Evolutionary conservation across 2,888 invertebrate genomes (phyloP).

Genomic region (Agrochola circellaris): DNA sequence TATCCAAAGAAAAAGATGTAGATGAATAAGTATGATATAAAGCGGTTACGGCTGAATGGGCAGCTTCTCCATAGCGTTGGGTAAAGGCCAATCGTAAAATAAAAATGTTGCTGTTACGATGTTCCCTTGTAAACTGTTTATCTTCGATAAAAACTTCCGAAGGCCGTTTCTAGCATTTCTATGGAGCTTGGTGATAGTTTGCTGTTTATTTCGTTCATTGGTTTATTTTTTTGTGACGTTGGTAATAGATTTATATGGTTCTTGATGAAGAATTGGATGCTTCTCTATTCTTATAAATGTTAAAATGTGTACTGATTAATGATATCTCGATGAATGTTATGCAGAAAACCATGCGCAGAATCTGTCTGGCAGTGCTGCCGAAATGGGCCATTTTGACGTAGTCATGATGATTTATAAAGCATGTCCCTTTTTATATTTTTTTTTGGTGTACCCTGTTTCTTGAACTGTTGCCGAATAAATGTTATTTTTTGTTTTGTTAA

Average conservation of each 20-base stretch:
- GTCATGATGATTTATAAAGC: neutral
- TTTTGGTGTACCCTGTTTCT: too few species aligned
- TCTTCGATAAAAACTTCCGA: slow-evolving; percentile 64
- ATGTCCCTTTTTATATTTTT: too few species aligned
- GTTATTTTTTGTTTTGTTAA: too few species aligned
- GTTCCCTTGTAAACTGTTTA: slow-evolving; percentile 63
- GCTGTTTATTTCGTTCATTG: slow-evolving; percentile 26
- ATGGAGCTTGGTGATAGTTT: slow-evolving; percentile 34
- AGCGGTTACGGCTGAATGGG: slow-evolving; percentile 53
- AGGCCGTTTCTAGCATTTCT: slow-evolving; percentile 46
- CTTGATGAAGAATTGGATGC: neutral
- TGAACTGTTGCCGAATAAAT: too few species aligned
- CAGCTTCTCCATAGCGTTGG: slow-evolving; percentile 32
- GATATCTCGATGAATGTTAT: neutral
- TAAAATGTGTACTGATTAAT: neutral
- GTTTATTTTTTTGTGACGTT: slow-evolving; percentile 17
- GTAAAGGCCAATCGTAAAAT: slow-evolving; percentile 59
- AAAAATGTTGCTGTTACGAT: slow-evolving; percentile 55
- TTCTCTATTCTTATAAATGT: neutral
- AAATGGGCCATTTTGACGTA: too few species aligned
- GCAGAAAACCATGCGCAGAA: neutral
- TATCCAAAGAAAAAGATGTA: slow-evolving; percentile 11
- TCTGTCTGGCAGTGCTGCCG: neutral
- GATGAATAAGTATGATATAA: slow-evolving; percentile 40
- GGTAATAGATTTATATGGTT: slow-evolving; percentile 11